Evolutionary conservation across 64 coral and sea anemone species (phyloP), one percentile per base, ranked within the genome.

Genomic region (Pachyseris speciosa): DNA sequence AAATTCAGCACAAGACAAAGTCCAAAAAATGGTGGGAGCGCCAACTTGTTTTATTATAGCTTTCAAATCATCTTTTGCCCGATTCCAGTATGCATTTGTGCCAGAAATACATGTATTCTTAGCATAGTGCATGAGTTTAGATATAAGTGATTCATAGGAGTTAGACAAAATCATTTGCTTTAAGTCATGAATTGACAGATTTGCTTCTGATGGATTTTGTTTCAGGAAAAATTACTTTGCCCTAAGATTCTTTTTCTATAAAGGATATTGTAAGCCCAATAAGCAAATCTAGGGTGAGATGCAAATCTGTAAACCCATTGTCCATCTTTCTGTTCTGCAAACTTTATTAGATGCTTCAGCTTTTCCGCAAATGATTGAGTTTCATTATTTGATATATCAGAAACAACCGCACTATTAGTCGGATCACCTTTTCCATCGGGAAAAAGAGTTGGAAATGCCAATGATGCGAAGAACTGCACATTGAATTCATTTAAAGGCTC

Each of bases 61-160:
- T 67, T 89, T 79, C 44, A 89, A 89, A 76, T 89, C 86, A 27
- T 89, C 74, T 81, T 81, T 90, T 52, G 75, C 88, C 17, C 38
- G 32, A 32, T 84, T 74, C 78, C 89, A 84, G 78, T 84, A 84
- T 22, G 89, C 89, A 74, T 84, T 73, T 30, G 67, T 91, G 33
- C 78, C 78, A 74, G 44, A 84, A 8, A 91, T 25, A n/a, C n/a
- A n/a, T n/a, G n/a, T n/a, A 74, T 64, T 91, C 30, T 91, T 91
- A 63, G 89, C 89, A 91, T 91, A 91, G 55, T 91, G 89, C 78
- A 91, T 64, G 48, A 91, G 67, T 84, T 91, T 91, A 9, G 89
- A 91, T 31, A 84, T 91, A 26, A 91, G 83, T 26, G 72, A 78
- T 17, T 92, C 72, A 92, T 86, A 92, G 39, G 91, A 92, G 12